A percentile compares a stretch with the other conserved stretches of the same genome.
These are phyloP conservation scores for Odontocolon sp. DNA, from an alignment of 2,888 invertebrate species.

Conservation along the genomic window DNA sequence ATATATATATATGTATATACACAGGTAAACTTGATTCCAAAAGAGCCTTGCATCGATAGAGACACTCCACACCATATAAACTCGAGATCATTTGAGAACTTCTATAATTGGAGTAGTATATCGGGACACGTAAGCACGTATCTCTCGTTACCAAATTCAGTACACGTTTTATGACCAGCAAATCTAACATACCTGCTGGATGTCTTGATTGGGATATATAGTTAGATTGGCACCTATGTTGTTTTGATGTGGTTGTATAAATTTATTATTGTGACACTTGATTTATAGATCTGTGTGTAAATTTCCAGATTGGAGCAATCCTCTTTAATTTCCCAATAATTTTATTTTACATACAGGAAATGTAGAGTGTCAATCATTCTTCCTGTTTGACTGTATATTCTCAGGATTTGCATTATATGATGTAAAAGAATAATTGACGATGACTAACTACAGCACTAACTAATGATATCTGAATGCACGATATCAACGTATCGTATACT, in stretches of 20 bases:
- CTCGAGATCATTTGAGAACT: conserved; percentile 45
- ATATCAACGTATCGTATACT: too few species aligned
- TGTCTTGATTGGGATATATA: background rate
- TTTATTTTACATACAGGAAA: background rate
- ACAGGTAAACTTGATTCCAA: background rate
- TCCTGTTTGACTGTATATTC: too few species aligned
- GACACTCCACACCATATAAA: background rate
- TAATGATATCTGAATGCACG: too few species aligned
- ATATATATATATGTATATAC: conserved; percentile 10
- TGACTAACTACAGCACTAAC: too few species aligned
- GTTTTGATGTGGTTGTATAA: background rate
- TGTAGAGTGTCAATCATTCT: too few species aligned
- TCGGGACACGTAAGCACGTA: background rate
- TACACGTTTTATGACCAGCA: conserved; percentile 10
- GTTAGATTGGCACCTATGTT: background rate
- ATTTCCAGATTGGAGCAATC: background rate
- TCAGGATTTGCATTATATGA: too few species aligned
- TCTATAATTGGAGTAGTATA: conserved; percentile 43
- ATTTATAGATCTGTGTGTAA: background rate
- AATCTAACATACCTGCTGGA: background rate
- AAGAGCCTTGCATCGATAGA: conserved; percentile 25
- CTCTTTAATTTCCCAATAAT: background rate
- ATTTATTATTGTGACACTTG: background rate
- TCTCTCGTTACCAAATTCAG: conserved; percentile 24
- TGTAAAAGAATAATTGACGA: too few species aligned